These are phyloP conservation scores for Neofelis nebulosa DNA, from an alignment of 2,113 vertebrate genomes.

Conservation along the genomic window DNA sequence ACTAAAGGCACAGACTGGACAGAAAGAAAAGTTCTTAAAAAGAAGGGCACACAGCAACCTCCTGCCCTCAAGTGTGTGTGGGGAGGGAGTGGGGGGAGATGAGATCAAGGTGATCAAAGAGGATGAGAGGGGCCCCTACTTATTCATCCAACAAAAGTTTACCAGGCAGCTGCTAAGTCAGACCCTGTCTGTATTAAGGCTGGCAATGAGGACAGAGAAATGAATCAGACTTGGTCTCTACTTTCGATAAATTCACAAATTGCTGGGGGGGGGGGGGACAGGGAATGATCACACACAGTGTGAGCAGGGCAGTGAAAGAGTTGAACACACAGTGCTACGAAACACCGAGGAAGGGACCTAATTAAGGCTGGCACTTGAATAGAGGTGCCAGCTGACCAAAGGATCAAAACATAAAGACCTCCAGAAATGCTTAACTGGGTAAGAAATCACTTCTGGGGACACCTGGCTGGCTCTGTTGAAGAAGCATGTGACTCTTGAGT, in stretches of 20 bases:
- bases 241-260: background rate
- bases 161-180: background rate
- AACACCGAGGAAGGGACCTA: background rate
- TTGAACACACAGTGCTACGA: background rate
- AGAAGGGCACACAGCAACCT: background rate
- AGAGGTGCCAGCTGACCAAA: slow-evolving; percentile 19
- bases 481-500: background rate
- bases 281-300: background rate
- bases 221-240: slow-evolving; percentile 35
- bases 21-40: background rate
- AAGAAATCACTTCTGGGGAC: background rate
- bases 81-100: too few species aligned
- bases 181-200: background rate
- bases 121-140: background rate
- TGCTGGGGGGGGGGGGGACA: background rate
- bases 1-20: background rate
- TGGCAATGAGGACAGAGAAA: slow-evolving; percentile 36
- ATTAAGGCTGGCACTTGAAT: background rate
- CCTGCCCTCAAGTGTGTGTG: background rate
- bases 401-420: slow-evolving; percentile 2
- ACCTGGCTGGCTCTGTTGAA: background rate
- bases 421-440: slow-evolving; percentile 37
- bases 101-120: background rate
- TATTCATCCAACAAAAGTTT: slow-evolving; percentile 21
- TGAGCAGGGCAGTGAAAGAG: background rate